A percentile compares a stretch with the other conserved stretches of the same genome.
Conservation (phyloP, 2,888 invertebrate genomes). For the Amitus sp. region DNA sequence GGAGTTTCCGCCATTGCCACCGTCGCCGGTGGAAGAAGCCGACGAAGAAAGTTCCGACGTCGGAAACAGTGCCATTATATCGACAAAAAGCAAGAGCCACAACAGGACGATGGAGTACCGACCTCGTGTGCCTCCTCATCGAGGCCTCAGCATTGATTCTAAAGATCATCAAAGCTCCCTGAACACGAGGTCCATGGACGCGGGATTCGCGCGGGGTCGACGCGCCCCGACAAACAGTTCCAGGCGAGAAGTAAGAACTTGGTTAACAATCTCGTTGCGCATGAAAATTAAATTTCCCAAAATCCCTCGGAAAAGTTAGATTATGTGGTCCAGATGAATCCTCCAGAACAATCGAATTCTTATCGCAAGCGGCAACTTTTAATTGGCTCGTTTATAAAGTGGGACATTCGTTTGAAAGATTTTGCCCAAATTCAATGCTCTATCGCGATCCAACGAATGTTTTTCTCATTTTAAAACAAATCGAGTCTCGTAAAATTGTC, state of each 20-base stretch:
- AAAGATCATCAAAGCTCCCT: constrained; percentile 70
- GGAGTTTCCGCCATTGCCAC: constrained; percentile 82
- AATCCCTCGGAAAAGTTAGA: no score
- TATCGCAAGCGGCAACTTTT: not conserved
- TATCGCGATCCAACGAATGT: not conserved
- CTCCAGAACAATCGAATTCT: not conserved
- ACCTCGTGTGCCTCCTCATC: constrained; percentile 80
- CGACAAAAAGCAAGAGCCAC: constrained; percentile 48
- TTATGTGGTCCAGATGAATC: not conserved
- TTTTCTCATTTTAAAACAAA: no score
- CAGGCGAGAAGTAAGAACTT: constrained; percentile 62
- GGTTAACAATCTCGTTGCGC: not conserved
- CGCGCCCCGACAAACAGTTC: constrained; percentile 57
- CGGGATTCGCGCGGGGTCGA: constrained; percentile 52
- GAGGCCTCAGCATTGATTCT: constrained; percentile 66
- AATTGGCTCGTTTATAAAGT: not conserved
- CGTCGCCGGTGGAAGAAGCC: constrained; percentile 84
- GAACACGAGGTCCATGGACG: constrained; percentile 82
- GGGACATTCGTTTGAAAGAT: constrained; percentile 9
- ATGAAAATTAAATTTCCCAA: not conserved
- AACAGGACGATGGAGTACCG: constrained; percentile 63
- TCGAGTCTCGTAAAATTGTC: no score
- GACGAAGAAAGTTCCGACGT: constrained; percentile 80
- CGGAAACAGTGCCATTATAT: constrained; percentile 49
- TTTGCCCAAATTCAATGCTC: not conserved